Evolutionary conservation across 2,888 invertebrate species (phyloP).

Genomic region (Emmelina monodactyla): DNA sequence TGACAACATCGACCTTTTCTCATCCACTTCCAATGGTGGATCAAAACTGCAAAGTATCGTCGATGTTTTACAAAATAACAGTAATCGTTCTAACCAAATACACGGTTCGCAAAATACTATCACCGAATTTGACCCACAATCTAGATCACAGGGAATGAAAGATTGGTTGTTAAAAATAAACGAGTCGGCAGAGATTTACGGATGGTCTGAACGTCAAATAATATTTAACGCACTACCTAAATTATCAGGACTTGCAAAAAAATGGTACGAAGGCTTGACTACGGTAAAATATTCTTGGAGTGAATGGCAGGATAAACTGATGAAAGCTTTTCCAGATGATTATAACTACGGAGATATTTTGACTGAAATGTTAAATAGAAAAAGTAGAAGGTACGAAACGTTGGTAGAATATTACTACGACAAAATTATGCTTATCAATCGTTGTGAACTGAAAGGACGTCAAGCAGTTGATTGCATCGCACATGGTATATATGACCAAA

Average conservation of each 20-base stretch:
- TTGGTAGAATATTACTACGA: slow-evolving; percentile 15
- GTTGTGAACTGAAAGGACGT: slow-evolving; percentile 11
- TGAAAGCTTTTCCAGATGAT: slow-evolving; percentile 12
- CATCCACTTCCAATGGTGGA: no score
- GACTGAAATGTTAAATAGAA: slow-evolving; percentile 14
- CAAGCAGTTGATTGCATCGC: slow-evolving; percentile 14
- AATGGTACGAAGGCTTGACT: no score
- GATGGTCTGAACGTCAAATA: no score
- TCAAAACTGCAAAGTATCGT: no score
- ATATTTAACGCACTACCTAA: slow-evolving; percentile 14
- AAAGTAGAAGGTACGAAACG: slow-evolving; percentile 9
- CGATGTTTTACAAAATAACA: no score
- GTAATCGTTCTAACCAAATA: slow-evolving; percentile 14
- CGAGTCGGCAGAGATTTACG: no score
- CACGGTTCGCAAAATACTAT: slow-evolving; percentile 16
- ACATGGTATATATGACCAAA: slow-evolving; percentile 11
- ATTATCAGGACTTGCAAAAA: slow-evolving; percentile 13
- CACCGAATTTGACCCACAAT: no score
- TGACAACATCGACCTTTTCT: no score
- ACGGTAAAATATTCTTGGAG: no score
- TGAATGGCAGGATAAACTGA: slow-evolving; percentile 13
- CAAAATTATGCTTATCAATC: slow-evolving; percentile 13
- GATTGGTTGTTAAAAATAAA: no score
- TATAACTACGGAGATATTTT: slow-evolving; percentile 13
- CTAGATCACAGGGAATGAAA: no score